phyloP scores from a whole-genome alignment of 2,888 invertebrate species.

The Conomelus anceps region DNA sequence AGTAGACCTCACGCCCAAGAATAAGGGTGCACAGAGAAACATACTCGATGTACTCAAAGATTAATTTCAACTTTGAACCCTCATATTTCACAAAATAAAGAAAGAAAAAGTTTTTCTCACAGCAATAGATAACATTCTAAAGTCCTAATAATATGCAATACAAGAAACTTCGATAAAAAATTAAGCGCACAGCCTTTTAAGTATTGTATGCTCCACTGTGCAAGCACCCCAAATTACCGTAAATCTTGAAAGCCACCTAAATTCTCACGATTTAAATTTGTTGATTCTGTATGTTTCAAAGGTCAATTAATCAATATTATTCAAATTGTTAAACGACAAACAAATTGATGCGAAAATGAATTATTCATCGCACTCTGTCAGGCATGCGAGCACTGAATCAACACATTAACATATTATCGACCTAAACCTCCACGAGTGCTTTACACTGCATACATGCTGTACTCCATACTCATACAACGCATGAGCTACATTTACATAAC shows the following conservation, averaged over 20 bases:
- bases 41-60: too few relatives aligned
- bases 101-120: too few relatives aligned
- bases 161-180: too few relatives aligned
- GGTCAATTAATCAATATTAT: neutral
- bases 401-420: neutral
- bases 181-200: too few relatives aligned
- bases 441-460: neutral
- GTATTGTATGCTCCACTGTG: neutral
- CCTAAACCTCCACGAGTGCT: neutral
- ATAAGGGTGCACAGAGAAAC: too few relatives aligned
- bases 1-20: too few relatives aligned
- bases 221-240: neutral
- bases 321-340: neutral
- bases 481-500: neutral
- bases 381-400: neutral
- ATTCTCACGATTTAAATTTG: neutral
- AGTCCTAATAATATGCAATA: too few relatives aligned
- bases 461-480: neutral
- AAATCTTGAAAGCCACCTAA: too few relatives aligned
- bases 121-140: too few relatives aligned
- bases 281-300: neutral
- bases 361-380: neutral
- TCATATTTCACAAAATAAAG: too few relatives aligned
- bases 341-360: neutral
- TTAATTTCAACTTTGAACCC: too few relatives aligned